Conservation (phyloP, 2,797 vertebrate species). For the Myripristis jacobus region DNA sequence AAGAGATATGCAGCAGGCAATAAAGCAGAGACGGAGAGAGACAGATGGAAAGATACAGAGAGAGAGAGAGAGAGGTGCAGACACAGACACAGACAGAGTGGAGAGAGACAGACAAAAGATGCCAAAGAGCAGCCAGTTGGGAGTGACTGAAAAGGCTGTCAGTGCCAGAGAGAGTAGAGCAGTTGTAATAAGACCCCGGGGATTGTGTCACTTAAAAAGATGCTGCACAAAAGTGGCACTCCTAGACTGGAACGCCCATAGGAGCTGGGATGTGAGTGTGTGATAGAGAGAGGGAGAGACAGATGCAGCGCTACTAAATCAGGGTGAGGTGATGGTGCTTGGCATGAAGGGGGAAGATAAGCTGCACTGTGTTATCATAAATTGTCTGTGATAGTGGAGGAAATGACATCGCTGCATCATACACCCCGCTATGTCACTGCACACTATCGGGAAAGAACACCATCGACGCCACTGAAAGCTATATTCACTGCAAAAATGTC, state of each 20-base stretch:
- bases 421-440: not conserved
- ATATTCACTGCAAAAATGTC: no score
- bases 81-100: conserved; percentile 36
- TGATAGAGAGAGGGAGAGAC: conserved; percentile 23
- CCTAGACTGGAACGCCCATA: conserved; percentile 18
- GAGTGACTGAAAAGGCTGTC: conserved; percentile 37
- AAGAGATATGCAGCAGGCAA: conserved; percentile 49
- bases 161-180: conserved; percentile 25
- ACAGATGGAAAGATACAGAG: conserved; percentile 53
- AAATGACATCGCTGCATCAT: conserved; percentile 6
- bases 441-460: not conserved
- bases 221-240: conserved; percentile 31
- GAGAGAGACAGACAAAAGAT: conserved; percentile 19
- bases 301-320: conserved; percentile 31
- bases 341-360: conserved; percentile 1
- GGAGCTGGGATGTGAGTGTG: conserved; percentile 21
- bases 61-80: conserved; percentile 18
- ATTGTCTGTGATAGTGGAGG: conserved; percentile 5
- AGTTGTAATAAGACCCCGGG: conserved; percentile 33
- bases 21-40: conserved; percentile 53
- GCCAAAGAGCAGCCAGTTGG: conserved; percentile 41
- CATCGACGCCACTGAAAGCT: not conserved
- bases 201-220: conserved; percentile 45
- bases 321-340: conserved; percentile 13
- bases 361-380: conserved; percentile 3